Base-by-base conservation (phyloP, 2,888 invertebrate species). In the Heteropelma amictum region DNA sequence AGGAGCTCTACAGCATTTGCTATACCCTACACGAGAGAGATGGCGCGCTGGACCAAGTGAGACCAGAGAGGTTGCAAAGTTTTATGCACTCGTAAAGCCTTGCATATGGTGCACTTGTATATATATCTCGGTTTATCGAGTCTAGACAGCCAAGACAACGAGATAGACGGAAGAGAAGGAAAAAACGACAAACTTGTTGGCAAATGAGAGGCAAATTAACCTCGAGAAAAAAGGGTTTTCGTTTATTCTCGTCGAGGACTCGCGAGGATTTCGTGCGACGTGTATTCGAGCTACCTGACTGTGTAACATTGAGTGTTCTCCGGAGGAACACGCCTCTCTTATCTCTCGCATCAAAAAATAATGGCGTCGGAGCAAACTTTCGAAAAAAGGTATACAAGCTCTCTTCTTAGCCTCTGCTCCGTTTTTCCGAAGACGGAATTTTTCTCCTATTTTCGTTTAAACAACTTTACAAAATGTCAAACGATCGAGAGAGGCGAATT, bases 61-160 rank as follows among this genome's bases (percentile, higher is more conserved):
- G 68, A 58, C 58, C 28, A 19, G 68, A 68, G 51, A 69, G 68
- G 67, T 58, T 58, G 63, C 74, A 65, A 68, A 72, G 75, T 78
- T 77, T 79, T 78, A 78, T 78, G 70, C 79, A 75, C 78, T 78
- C 78, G 75, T 79, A 79, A 79, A 79, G 76, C 58, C 68, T 65
- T 78, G 76, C 79, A 78, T 76, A 78, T 75, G 77, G 78, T 79
- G 78, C 79, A 79, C 78, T 70, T 72, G 76, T 73, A 42, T 61
- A 67, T 67, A 72, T 76, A 74, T 76, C 76, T 76, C 63, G 76
- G 77, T 79, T 79, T 79, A 79, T 79, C 79, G 77, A 77, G 79
- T 79, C 79, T 79, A 79, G 79, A 79, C 79, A 60, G 72, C 49
- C 76, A 77, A 79, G 79, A 79, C 77, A 77, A 79, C 74, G 79